Percentiles rank a stretch among this genome's conserved stretches.
Conservation (phyloP, 1,140 invertebrate species). For the Leguminivora glycinivorella region DNA sequence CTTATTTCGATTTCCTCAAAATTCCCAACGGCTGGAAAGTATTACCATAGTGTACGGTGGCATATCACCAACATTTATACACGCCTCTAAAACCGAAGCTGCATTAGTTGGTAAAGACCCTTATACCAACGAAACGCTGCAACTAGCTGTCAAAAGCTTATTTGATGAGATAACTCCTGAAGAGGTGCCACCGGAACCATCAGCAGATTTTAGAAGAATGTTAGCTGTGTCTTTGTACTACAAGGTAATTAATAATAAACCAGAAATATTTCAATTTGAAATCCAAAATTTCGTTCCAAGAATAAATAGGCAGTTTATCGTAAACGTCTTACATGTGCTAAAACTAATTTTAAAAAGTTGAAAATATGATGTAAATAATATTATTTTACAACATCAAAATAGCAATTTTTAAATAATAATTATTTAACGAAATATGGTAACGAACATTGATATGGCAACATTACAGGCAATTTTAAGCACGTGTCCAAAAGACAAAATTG, state of each 20-base stretch:
- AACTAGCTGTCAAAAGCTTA: conserved; percentile 78
- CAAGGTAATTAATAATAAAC: conserved; percentile 79
- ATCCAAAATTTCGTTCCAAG: too few species aligned
- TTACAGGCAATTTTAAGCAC: conserved; percentile 77
- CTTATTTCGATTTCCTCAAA: conserved; percentile 14
- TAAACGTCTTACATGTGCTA: too few species aligned
- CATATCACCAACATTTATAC: conserved; percentile 82
- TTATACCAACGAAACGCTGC: conserved; percentile 64
- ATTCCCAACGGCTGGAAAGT: conserved; percentile 37
- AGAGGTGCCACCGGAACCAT: conserved; percentile 79
- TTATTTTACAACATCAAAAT: too few species aligned
- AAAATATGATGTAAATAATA: too few species aligned
- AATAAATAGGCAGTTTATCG: too few species aligned
- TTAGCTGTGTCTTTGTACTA: conserved; percentile 83
- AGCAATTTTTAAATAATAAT: too few species aligned
- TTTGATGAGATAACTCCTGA: conserved; percentile 81
- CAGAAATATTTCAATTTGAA: too few species aligned
- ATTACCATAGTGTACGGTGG: conserved; percentile 77
- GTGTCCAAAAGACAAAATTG: conserved; percentile 67
- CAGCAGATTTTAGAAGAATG: conserved; percentile 80
- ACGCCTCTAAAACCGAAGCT: conserved; percentile 82
- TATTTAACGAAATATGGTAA: too few species aligned
- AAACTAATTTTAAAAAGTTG: too few species aligned
- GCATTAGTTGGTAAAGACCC: conserved; percentile 78
- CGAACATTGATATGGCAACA: too few species aligned